Evolutionary conservation across 2,113 vertebrate species (phyloP), one percentile per base, ranked within the genome.

Genomic region (Rhabdornis inornatus): DNA sequence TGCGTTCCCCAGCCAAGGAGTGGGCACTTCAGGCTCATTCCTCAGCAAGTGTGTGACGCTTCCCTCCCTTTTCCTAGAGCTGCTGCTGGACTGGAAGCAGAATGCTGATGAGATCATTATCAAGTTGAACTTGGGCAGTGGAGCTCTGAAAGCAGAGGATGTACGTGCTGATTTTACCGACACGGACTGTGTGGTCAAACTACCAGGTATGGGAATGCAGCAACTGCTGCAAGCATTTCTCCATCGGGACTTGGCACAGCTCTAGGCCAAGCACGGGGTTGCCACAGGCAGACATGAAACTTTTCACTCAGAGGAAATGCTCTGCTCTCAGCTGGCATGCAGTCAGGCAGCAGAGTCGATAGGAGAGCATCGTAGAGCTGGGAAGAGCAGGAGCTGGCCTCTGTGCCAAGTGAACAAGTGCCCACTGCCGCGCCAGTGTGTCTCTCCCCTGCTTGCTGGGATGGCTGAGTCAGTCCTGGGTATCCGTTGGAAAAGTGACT

Each of bases 11-110:
- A 33, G 35, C n/a, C 37, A 35, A 70, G 40, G 50, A 24, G 74
- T 59, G 35, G 71, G n/a, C 23, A 31, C 81, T 21, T n/a, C 42
- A 39, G 52, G 49, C 47, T 88, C 33, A 9, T 39, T 56, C 44
- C 25, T 24, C 47, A 45, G 40, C 5, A 2, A 35, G 39, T 81
- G 91, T 39, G 49, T 94, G 83, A 92, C 8, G 0, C 39, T 90
- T 91, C 19, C 28, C n/a, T 75, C 88, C 45, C 15, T 71, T 37
- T 35, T 92, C 89, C 31, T 95, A 99, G 99, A 99, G 66, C 94
- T 99, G 94, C 98, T 99, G 96, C 95, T 99, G 45, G 99, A 99
- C 95, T 99, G 99, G 99, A 99, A 98, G 95, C 99, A 99, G 98
- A 99, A 98, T 24, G 98, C 98, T 1, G 98, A 98, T 8, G 99